Evolutionary conservation across 1,140 invertebrate species (phyloP).

Genomic region (Polypedilum vanderplanki): DNA sequence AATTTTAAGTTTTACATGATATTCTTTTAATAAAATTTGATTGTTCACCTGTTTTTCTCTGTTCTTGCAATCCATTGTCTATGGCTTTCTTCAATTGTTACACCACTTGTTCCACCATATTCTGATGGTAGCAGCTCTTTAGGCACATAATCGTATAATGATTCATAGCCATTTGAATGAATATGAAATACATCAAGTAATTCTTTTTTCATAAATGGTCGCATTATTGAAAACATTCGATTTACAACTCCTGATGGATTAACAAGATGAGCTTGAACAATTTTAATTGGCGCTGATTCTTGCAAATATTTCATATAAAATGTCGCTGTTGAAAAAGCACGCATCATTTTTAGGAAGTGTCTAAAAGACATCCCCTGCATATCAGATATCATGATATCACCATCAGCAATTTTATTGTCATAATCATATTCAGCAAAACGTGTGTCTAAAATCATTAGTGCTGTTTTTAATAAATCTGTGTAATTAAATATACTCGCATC

Average conservation of each 20-base stretch:
- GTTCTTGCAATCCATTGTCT: background rate
- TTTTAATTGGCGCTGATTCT: background rate
- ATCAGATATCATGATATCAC: background rate
- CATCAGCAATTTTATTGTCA: background rate
- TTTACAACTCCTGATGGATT: background rate
- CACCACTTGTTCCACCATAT: background rate
- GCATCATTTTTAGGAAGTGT: background rate
- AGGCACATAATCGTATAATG: background rate
- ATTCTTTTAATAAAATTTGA: too few species aligned
- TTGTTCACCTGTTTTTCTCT: background rate
- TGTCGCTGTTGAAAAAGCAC: background rate
- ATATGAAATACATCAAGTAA: background rate
- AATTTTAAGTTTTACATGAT: too few species aligned
- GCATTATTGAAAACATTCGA: background rate
- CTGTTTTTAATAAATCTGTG: background rate
- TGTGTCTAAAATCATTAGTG: background rate
- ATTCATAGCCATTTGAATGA: background rate
- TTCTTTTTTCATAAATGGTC: background rate
- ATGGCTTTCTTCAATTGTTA: background rate
- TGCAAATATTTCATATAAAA: background rate
- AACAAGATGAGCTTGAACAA: background rate
- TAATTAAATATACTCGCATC: background rate
- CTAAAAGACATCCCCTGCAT: background rate
- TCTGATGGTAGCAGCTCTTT: background rate
- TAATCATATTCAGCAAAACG: background rate